A percentile compares a stretch with the other conserved stretches of the same genome.
Evolutionary conservation across 2,888 invertebrate genomes (phyloP).

Genomic region (Synanthedon formicaeformis): DNA sequence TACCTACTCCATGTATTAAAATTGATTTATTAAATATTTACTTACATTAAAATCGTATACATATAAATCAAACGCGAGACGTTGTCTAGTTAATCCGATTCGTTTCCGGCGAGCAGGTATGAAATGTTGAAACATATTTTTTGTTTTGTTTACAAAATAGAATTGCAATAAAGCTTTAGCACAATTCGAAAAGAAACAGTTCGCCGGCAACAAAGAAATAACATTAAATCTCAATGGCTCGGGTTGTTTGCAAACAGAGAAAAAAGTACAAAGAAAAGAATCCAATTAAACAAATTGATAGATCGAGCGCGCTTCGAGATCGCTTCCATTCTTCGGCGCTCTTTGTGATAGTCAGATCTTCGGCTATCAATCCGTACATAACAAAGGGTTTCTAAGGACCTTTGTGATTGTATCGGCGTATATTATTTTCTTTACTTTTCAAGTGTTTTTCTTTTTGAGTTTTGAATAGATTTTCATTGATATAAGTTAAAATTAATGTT

Average conservation of each 20-base stretch:
- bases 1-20: too few relatives aligned
- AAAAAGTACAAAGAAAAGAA: slow-evolving; percentile 53
- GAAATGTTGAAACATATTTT: too few relatives aligned
- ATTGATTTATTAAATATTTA: too few relatives aligned
- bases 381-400: slow-evolving; percentile 35
- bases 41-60: too few relatives aligned
- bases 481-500: neutral
- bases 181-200: neutral
- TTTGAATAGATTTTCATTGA: neutral
- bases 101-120: too few relatives aligned
- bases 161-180: slow-evolving; percentile 3
- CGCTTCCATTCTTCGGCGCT: slow-evolving; percentile 26
- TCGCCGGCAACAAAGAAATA: slow-evolving; percentile 29
- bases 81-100: too few relatives aligned
- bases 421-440: slow-evolving; percentile 1
- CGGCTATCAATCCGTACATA: slow-evolving; percentile 28
- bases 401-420: slow-evolving; percentile 33
- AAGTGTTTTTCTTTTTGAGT: neutral
- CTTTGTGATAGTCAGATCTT: slow-evolving; percentile 56
- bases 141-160: neutral
- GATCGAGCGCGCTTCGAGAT: slow-evolving; percentile 35
- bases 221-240: slow-evolving; percentile 47
- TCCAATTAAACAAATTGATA: slow-evolving; percentile 65
- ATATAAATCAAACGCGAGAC: too few relatives aligned
- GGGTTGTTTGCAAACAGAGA: slow-evolving; percentile 38